These are phyloP conservation scores for Orthonyx spaldingii DNA, from an alignment of 2,113 vertebrate genomes.

Conservation along the genomic window DNA sequence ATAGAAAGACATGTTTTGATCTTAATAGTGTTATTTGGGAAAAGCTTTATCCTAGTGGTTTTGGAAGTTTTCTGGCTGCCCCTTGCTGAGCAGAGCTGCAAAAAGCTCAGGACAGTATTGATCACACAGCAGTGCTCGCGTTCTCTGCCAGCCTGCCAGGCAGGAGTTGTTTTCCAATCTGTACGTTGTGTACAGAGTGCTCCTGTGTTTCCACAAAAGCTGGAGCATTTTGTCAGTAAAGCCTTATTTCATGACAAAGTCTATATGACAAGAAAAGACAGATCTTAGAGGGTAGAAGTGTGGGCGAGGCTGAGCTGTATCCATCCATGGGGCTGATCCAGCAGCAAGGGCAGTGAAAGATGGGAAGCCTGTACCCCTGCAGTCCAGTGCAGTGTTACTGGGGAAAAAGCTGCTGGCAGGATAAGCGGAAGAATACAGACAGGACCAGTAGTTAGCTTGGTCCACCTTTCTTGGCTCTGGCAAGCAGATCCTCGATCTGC, in stretches of 20 bases:
- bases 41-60: not conserved
- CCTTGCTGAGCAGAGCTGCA: not conserved
- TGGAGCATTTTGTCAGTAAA: not conserved
- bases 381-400: not conserved
- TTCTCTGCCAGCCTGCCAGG: not conserved
- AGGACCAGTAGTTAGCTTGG: not conserved
- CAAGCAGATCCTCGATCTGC: not conserved
- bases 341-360: not conserved
- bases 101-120: not conserved
- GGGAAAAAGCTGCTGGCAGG: not conserved
- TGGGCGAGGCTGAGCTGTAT: not conserved
- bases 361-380: not conserved
- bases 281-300: fast-evolving
- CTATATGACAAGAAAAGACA: not conserved
- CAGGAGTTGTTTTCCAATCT: not conserved
- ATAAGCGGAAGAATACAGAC: not conserved
- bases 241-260: not conserved
- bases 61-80: not conserved
- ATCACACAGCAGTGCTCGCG: not conserved
- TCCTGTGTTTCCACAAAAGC: not conserved
- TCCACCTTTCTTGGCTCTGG: not conserved
- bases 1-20: not conserved
- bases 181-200: not conserved
- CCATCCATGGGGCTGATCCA: not conserved
- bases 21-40: not conserved